Conservation (phyloP, 2,888 invertebrate genomes). For the Globia sparganii region DNA sequence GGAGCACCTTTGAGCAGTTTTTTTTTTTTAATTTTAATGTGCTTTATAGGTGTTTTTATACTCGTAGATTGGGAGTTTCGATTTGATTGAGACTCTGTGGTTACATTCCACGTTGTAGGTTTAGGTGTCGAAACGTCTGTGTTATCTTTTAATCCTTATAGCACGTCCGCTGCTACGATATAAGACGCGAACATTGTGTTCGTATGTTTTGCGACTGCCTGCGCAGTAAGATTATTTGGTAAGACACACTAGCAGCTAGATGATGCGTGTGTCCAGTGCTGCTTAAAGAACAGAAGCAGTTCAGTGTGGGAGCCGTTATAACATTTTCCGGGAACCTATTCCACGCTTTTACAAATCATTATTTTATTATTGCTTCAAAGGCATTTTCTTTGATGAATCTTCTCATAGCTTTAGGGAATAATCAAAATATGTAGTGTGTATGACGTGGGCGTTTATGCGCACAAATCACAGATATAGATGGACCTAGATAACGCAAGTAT, state of each 20-base stretch:
- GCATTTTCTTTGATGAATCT: background rate
- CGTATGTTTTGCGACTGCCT: background rate
- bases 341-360: background rate
- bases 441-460: background rate
- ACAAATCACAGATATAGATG: too few species aligned
- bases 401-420: background rate
- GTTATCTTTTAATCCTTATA: slow-evolving; percentile 13
- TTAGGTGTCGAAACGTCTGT: slow-evolving; percentile 22
- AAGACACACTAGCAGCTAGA: background rate
- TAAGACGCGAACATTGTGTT: slow-evolving; percentile 2
- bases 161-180: slow-evolving; percentile 30
- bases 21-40: too few species aligned
- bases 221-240: background rate
- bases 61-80: slow-evolving; percentile 13
- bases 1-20: background rate
- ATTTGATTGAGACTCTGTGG: slow-evolving; percentile 39
- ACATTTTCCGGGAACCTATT: background rate
- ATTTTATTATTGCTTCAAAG: background rate
- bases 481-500: too few species aligned
- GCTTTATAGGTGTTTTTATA: slow-evolving; percentile 5
- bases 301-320: background rate
- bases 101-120: slow-evolving; percentile 49
- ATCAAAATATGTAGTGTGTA: background rate
- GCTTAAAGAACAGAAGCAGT: background rate
- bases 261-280: background rate